Percentiles rank a stretch among this genome's conserved stretches.
phyloP scores from a whole-genome alignment of 92 coral and sea anemone species.

The Desmophyllum pertusum region DNA sequence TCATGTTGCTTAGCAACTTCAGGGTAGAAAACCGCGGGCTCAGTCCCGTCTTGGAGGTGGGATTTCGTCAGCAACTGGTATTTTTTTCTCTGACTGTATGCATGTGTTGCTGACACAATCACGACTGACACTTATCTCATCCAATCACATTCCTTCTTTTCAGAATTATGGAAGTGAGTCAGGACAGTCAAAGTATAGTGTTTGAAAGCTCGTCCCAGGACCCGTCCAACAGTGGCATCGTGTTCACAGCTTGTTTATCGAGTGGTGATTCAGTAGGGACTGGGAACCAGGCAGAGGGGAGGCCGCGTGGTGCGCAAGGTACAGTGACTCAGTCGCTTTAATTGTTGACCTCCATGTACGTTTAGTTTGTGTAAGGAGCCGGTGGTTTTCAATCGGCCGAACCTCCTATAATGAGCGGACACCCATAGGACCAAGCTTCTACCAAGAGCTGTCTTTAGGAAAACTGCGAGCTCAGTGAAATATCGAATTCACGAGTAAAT shows the following conservation, averaged over 20 bases:
- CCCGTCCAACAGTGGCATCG: slow-evolving; percentile 61
- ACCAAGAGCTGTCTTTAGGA: no score
- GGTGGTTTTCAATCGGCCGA: no score
- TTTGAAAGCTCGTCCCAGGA: slow-evolving; percentile 66
- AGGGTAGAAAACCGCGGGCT: no score
- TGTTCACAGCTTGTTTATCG: slow-evolving; percentile 48
- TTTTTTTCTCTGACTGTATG: no score
- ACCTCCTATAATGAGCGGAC: no score
- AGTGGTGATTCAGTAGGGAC: slow-evolving; percentile 43
- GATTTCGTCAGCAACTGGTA: no score
- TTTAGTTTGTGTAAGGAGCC: neutral
- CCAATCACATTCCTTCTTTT: neutral
- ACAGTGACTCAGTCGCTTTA: neutral
- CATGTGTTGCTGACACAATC: no score
- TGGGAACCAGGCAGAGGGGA: slow-evolving; percentile 24
- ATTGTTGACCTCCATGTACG: neutral
- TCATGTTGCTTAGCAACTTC: no score
- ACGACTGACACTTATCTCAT: neutral
- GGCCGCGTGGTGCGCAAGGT: slow-evolving; percentile 30
- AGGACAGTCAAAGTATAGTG: slow-evolving; percentile 62
- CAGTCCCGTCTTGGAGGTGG: no score
- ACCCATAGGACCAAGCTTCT: no score
- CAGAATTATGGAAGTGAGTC: slow-evolving; percentile 48
- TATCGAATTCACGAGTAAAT: no score
- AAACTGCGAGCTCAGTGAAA: no score